phyloP scores from a whole-genome alignment of 2,797 vertebrate species.

The Syncerus caffer region DNA sequence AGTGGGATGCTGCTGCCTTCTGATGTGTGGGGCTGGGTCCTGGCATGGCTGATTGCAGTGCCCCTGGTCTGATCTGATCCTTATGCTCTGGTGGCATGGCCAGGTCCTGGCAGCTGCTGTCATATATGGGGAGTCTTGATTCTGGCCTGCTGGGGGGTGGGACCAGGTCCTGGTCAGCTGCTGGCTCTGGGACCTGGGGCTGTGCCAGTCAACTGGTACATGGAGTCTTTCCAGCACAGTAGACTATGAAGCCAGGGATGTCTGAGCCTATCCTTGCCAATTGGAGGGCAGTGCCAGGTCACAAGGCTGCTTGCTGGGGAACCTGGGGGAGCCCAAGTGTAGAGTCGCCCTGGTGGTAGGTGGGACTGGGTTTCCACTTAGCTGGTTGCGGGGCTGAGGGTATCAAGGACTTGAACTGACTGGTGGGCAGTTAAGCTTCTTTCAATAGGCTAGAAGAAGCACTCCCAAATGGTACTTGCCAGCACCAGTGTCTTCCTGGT shows the following conservation, averaged over 20 bases:
- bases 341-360: background rate
- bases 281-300: background rate
- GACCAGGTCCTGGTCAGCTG: background rate
- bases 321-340: background rate
- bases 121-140: background rate
- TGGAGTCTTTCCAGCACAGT: background rate
- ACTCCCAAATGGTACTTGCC: background rate
- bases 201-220: background rate
- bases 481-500: background rate
- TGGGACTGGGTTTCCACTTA: background rate
- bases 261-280: background rate
- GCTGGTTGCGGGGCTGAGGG: background rate
- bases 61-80: background rate
- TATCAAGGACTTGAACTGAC: background rate
- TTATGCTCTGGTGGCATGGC: background rate
- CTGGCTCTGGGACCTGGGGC: background rate
- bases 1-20: background rate
- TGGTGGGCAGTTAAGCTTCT: background rate
- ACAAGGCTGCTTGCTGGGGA: background rate
- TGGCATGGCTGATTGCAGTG: fast-evolving
- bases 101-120: background rate
- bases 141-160: background rate
- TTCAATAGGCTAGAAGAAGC: background rate
- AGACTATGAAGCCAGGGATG: background rate
- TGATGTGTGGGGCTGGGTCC: background rate